Evolutionary conservation across 2,888 invertebrate species (phyloP).

Genomic region (Drosophila crucigera): DNA sequence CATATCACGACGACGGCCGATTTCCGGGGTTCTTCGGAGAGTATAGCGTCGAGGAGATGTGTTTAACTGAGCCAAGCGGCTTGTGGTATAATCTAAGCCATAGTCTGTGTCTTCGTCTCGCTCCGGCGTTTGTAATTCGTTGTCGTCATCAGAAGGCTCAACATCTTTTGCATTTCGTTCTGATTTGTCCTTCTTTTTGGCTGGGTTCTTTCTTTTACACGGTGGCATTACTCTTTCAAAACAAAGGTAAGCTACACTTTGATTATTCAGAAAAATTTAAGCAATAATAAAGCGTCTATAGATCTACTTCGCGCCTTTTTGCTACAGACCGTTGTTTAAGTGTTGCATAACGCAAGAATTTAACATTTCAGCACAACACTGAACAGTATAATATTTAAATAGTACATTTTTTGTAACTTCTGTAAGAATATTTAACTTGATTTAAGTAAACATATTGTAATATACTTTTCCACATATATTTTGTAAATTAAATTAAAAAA

Average conservation of each 20-base stretch:
- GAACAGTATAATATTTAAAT: not conserved
- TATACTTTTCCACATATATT: not conserved
- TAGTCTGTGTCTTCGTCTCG: constrained; percentile 53
- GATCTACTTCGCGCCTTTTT: constrained; percentile 17
- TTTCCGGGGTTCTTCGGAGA: constrained; percentile 13
- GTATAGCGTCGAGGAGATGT: constrained; percentile 53
- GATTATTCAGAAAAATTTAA: not conserved
- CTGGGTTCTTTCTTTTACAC: not conserved
- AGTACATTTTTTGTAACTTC: not conserved
- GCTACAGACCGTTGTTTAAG: not conserved
- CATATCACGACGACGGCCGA: not conserved
- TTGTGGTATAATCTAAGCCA: constrained; percentile 58
- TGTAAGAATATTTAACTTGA: not conserved
- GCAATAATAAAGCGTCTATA: not conserved
- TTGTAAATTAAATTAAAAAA: not conserved
- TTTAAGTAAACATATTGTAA: not conserved
- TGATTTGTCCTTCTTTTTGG: not conserved
- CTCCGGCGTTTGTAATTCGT: constrained; percentile 40
- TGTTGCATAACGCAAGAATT: constrained; percentile 1
- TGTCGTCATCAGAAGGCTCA: constrained; percentile 2
- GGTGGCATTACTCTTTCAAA: constrained; percentile 26
- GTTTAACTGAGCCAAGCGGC: constrained; percentile 25
- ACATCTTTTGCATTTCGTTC: not conserved
- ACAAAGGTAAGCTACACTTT: not conserved
- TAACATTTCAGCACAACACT: not conserved